A percentile compares a stretch with the other conserved stretches of the same genome.
Evolutionary conservation across 1,140 invertebrate species (phyloP).

Genomic region (Uloborus diversus): DNA sequence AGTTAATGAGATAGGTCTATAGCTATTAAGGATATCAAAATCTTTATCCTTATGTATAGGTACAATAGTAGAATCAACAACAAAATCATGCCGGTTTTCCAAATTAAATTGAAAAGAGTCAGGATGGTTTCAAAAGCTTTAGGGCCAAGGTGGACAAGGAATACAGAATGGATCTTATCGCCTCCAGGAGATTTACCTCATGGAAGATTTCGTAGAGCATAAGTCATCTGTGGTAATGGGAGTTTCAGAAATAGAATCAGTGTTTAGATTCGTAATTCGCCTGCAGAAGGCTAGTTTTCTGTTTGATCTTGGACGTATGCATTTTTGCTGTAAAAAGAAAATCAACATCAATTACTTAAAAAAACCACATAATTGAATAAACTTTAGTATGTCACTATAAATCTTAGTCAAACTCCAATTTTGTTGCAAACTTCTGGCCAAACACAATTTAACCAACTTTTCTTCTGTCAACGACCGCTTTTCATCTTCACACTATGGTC

Average conservation of each 20-base stretch:
- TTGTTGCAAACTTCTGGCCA: too few relatives aligned
- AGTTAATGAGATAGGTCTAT: constrained; percentile 14
- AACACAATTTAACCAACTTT: too few relatives aligned
- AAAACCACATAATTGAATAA: too few relatives aligned
- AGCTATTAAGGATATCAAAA: not conserved
- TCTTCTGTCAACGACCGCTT: too few relatives aligned
- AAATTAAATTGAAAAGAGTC: constrained; percentile 1
- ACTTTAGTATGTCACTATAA: too few relatives aligned
- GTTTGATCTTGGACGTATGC: too few relatives aligned
- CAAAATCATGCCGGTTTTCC: not conserved
- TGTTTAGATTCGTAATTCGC: too few relatives aligned
- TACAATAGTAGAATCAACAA: not conserved
- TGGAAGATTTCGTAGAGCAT: not conserved
- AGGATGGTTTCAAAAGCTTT: not conserved
- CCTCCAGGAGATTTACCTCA: constrained; percentile 10
- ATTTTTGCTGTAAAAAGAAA: too few relatives aligned
- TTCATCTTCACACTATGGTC: too few relatives aligned
- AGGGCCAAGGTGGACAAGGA: not conserved
- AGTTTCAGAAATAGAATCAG: constrained; percentile 9
- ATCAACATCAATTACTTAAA: too few relatives aligned
- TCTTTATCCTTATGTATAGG: constrained; percentile 14
- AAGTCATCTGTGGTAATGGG: not conserved
- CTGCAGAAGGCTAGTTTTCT: too few relatives aligned
- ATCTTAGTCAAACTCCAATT: too few relatives aligned
- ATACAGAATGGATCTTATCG: constrained; percentile 8